phyloP scores from a whole-genome alignment of 2,113 vertebrate genomes.

The Hippocampus abdominalis region DNA sequence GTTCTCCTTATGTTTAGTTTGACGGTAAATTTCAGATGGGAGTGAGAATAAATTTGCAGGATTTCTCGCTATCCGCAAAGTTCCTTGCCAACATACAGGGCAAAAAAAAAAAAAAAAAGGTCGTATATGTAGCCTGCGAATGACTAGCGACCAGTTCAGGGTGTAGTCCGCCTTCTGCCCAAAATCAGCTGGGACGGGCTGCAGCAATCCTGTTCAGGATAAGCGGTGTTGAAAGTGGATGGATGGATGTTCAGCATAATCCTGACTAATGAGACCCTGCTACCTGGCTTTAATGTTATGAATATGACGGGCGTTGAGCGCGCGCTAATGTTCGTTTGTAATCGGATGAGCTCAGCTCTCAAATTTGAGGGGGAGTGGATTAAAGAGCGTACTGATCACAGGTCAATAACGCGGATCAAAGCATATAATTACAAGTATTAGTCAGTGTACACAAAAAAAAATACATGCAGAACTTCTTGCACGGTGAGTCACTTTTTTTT shows the following conservation, averaged over 20 bases:
- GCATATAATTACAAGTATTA: conserved; percentile 29
- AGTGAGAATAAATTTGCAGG: too few species aligned
- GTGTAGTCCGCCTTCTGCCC: too few species aligned
- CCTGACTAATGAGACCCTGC: conserved; percentile 41
- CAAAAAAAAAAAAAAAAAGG: too few species aligned
- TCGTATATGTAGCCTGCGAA: too few species aligned
- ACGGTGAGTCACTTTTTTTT: conserved; percentile 12
- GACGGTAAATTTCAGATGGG: not conserved
- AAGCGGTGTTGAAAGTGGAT: too few species aligned
- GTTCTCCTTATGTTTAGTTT: not conserved
- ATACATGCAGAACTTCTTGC: not conserved
- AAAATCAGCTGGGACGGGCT: too few species aligned
- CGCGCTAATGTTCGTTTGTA: conserved; percentile 23
- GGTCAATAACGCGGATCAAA: conserved; percentile 53
- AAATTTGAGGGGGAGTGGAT: conserved; percentile 45
- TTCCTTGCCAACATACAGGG: too few species aligned
- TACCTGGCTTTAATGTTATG: conserved; percentile 37
- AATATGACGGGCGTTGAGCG: conserved; percentile 20
- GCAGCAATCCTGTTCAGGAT: too few species aligned
- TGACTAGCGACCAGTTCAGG: too few species aligned
- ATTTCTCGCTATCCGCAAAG: too few species aligned
- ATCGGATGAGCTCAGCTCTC: conserved; percentile 47
- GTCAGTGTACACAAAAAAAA: conserved; percentile 24
- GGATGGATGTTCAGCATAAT: conserved; percentile 25
- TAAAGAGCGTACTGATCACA: conserved; percentile 33